Conservation (phyloP, 2,888 invertebrate genomes). For the Palloptera scutellata region DNA sequence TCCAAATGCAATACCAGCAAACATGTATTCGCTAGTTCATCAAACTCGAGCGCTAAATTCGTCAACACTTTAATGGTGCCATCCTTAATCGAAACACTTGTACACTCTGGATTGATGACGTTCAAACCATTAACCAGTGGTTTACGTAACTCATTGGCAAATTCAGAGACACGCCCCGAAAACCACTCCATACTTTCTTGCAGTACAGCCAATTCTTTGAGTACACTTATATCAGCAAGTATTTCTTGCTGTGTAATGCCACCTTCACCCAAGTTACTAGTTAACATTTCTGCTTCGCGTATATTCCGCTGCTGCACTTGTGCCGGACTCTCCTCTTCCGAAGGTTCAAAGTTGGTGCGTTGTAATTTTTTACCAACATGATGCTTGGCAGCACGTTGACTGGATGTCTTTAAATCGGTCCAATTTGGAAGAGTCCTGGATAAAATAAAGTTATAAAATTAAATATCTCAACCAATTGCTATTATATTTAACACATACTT, state of each 20-base stretch:
- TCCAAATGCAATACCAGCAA: conserved; percentile 91
- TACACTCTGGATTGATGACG: conserved; percentile 53
- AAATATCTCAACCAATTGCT: not conserved
- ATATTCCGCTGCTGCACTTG: conserved; percentile 81
- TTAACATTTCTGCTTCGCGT: conserved; percentile 92
- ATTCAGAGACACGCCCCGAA: conserved; percentile 71
- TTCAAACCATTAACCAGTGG: conserved; percentile 64
- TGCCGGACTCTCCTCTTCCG: conserved; percentile 79
- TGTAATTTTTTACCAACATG: conserved; percentile 52
- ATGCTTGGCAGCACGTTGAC: conserved; percentile 47
- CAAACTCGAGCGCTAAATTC: conserved; percentile 80
- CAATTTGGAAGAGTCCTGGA: conserved; percentile 80
- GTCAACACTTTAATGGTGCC: conserved; percentile 72
- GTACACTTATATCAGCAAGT: conserved; percentile 80
- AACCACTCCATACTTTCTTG: conserved; percentile 95
- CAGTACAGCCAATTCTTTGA: conserved; percentile 85
- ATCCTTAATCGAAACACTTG: conserved; percentile 65
- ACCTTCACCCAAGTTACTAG: conserved; percentile 89
- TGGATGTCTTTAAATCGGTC: conserved; percentile 70
- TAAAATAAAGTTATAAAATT: conserved; percentile 20
- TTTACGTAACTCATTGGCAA: conserved; percentile 68
- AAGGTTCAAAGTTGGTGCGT: conserved; percentile 64
- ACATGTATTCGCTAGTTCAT: conserved; percentile 90
- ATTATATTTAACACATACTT: conserved; percentile 70
- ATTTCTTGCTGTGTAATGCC: conserved; percentile 86